Conservation (phyloP, 1,140 invertebrate species). For the Phocides pigmalion region DNA sequence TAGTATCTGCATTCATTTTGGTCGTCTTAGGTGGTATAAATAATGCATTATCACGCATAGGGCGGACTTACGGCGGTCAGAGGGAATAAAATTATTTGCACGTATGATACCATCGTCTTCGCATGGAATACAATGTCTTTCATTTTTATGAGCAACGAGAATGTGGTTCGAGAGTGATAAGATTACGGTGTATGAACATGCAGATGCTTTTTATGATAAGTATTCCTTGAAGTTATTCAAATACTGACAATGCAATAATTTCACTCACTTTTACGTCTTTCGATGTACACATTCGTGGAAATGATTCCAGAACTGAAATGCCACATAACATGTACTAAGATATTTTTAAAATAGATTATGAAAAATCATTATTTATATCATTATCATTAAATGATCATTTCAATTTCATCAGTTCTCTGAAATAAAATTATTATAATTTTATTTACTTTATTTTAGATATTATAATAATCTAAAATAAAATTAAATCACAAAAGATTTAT, state of each 20-base stretch:
- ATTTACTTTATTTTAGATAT: too few species aligned
- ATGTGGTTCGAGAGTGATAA: constrained; percentile 18
- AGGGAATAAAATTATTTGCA: constrained; percentile 65
- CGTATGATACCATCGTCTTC: constrained; percentile 52
- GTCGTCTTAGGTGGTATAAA: constrained; percentile 76
- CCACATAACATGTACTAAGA: too few species aligned
- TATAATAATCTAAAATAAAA: too few species aligned
- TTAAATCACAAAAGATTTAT: too few species aligned
- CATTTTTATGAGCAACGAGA: constrained; percentile 42
- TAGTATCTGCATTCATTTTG: constrained; percentile 75
- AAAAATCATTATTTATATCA: too few species aligned
- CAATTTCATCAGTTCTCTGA: too few species aligned
- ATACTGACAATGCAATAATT: background rate
- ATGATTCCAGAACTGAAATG: too few species aligned
- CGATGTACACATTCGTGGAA: too few species aligned
- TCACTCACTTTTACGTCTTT: too few species aligned
- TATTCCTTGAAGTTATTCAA: background rate
- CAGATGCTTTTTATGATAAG: background rate
- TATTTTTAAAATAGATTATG: too few species aligned
- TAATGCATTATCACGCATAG: constrained; percentile 81
- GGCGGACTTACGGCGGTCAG: constrained; percentile 50
- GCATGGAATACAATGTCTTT: constrained; percentile 41
- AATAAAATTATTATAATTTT: too few species aligned
- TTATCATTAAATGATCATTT: too few species aligned
- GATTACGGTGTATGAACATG: constrained; percentile 16